phyloP scores from a whole-genome alignment of 2,797 vertebrate genomes.

The Halcyon badia region DNA sequence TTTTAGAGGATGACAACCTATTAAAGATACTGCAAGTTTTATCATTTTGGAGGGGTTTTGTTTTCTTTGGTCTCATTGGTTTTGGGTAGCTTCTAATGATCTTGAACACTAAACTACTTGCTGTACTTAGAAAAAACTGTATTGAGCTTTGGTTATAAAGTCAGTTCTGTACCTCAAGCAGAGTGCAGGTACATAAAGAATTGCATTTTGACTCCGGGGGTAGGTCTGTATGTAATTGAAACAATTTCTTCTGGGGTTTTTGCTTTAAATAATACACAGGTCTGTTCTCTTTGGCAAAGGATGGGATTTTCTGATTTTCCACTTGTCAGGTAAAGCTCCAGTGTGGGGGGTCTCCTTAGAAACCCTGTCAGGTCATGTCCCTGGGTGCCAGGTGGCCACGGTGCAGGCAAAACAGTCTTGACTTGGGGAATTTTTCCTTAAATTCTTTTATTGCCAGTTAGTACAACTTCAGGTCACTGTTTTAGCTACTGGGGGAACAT shows the following conservation, averaged over 20 bases:
- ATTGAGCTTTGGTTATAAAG: background rate
- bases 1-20: background rate
- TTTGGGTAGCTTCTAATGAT: background rate
- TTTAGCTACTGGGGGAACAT: background rate
- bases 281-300: background rate
- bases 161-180: background rate
- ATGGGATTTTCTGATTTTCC: background rate
- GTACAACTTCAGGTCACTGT: background rate
- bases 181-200: fast-evolving
- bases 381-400: no score
- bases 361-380: fast-evolving
- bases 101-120: background rate
- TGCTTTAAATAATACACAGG: background rate
- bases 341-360: fast-evolving
- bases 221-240: background rate
- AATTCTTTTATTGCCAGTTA: background rate
- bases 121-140: background rate
- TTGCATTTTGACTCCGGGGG: background rate
- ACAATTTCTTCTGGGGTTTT: background rate
- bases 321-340: background rate
- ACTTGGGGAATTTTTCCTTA: background rate
- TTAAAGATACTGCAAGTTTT: background rate
- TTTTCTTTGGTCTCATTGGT: background rate
- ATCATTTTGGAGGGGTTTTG: background rate
- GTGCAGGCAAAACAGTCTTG: background rate